Evolutionary conservation across 2,797 vertebrate genomes (phyloP).

Genomic region (Takifugu rubripes): DNA sequence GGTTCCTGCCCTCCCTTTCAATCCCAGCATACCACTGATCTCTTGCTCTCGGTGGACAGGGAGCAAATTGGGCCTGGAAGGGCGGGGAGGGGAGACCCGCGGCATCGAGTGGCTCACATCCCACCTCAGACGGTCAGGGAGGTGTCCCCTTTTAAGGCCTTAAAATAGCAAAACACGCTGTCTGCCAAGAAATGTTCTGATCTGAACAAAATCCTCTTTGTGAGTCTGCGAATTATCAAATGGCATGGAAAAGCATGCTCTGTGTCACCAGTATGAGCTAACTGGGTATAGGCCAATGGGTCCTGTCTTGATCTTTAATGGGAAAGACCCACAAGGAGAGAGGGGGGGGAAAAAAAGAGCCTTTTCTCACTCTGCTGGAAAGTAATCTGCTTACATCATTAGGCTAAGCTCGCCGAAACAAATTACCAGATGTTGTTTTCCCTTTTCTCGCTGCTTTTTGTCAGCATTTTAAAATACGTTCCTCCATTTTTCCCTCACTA

Average conservation of each 20-base stretch:
- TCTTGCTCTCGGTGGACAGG: constrained; percentile 66
- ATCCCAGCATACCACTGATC: constrained; percentile 70
- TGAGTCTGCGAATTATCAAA: constrained; percentile 48
- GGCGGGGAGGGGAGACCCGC: constrained; percentile 42
- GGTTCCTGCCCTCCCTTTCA: constrained; percentile 72
- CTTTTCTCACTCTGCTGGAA: constrained; percentile 76
- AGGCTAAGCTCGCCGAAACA: constrained; percentile 94
- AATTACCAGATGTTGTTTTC: constrained; percentile 96
- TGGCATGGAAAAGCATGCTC: constrained; percentile 31
- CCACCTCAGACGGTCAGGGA: constrained; percentile 56
- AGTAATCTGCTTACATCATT: constrained; percentile 98
- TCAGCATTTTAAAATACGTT: constrained; percentile 83
- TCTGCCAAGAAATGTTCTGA: constrained; percentile 52
- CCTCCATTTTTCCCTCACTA: constrained; percentile 84
- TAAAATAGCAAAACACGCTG: constrained; percentile 55
- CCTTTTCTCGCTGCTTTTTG: constrained; percentile 71
- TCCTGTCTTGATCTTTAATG: constrained; percentile 58
- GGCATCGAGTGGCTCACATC: constrained; percentile 63
- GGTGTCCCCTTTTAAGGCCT: constrained; percentile 51
- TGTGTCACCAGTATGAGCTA: constrained; percentile 37
- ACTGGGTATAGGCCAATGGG: constrained; percentile 31
- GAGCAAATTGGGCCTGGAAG: constrained; percentile 55
- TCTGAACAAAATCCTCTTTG: constrained; percentile 58
- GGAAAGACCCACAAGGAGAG: constrained; percentile 48
- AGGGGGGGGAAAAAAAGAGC: constrained; percentile 25